These are phyloP conservation scores for Acomys russatus DNA, from an alignment of 2,797 vertebrate genomes.

Conservation along the genomic window DNA sequence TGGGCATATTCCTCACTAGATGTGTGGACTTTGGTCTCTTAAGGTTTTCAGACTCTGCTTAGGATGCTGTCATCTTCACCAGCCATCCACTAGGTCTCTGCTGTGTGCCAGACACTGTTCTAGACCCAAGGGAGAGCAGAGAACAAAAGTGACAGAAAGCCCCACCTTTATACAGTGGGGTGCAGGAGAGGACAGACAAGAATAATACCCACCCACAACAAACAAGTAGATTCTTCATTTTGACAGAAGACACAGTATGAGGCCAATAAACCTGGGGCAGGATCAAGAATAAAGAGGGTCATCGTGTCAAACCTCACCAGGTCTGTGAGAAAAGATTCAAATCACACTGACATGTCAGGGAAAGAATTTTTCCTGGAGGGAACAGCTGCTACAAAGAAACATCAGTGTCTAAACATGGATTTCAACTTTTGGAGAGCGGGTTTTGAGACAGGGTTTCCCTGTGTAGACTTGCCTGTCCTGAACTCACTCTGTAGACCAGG, in stretches of 20 bases:
- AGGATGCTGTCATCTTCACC: background rate
- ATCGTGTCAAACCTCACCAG: background rate
- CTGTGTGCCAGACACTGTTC: background rate
- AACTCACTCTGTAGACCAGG: no score
- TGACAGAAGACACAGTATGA: background rate
- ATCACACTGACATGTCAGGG: background rate
- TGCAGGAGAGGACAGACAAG: background rate
- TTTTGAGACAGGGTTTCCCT: no score
- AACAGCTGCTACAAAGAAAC: background rate
- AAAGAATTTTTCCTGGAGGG: background rate
- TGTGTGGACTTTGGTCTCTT: background rate
- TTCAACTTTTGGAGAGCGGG: background rate
- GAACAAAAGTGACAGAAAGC: background rate
- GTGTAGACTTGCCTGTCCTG: no score
- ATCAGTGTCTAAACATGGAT: background rate
- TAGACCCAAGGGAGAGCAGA: background rate
- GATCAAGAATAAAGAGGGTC: background rate
- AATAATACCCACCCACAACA: background rate
- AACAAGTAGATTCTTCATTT: background rate
- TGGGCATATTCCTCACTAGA: background rate
- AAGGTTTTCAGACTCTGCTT: background rate
- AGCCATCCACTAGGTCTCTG: background rate
- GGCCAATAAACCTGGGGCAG: background rate
- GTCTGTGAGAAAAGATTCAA: background rate
- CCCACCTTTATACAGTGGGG: background rate